Evolutionary conservation across 2,797 vertebrate species (phyloP), one percentile per base, ranked within the genome.

Genomic region (Malacoraja senta): DNA sequence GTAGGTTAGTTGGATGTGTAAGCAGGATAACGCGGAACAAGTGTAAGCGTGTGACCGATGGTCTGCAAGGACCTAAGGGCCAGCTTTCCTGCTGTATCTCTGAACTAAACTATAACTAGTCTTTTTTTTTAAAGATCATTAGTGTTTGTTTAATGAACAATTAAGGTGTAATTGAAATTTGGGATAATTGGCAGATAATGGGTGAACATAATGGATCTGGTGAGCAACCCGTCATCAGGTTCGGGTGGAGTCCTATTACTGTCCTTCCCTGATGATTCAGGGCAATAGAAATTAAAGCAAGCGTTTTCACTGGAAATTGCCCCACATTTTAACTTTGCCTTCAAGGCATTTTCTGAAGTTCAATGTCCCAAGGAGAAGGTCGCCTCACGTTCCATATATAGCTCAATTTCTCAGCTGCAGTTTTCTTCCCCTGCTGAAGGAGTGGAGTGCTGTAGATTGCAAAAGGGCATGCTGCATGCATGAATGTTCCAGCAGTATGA

Each of bases 201-300:
- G 65, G 21, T 19, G 13, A 53, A 90, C 65, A 71, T 10, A 71
- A 90, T 65, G 29, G 17, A 0, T 90, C 65, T 32, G 13, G 21
- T 71, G n/a, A 71, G 71, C 32, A 38, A 17, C 63, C 24, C 65
- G 10, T 61, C 24, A 24, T 24, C 88, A 91, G 65, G 9, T 72
- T 26, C 24, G 65, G 88, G 88, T 91, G 88, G 65, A 13, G 88
- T 72, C 35, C 17, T 90, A 17, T 19, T 24, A 19, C n/a, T 53
- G 44, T 83, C 86, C 88, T 91, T 91, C 19, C 68, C 63, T 26
- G 88, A 91, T 71, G 88, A 35, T 68, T 91, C 68, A 72, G 68
- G 65, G 65, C 1, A 29, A 38, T 38, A 72, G 68, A 71, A 53
- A 72, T 38, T 38, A 91, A 72, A 24, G 8, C 35, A 72, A 72